Percentiles rank a stretch among this genome's conserved stretches.
Evolutionary conservation across 1,140 invertebrate species (phyloP).

Genomic region (Drosophila rhopaloa): DNA sequence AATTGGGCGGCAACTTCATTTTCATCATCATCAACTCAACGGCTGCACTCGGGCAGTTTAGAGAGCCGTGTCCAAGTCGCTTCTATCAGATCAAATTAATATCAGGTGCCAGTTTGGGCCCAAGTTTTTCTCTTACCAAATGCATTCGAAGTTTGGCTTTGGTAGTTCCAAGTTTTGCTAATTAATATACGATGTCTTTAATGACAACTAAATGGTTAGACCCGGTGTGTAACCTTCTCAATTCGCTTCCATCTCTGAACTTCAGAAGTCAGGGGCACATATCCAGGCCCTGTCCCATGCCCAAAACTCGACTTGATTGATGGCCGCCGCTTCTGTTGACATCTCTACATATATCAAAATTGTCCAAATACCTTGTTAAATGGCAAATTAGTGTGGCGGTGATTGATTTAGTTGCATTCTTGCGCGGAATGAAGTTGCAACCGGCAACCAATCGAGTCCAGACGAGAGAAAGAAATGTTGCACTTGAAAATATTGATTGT

Average conservation of each 20-base stretch:
- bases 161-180: conserved; percentile 77
- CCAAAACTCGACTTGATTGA: conserved; percentile 71
- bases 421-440: conserved; percentile 75
- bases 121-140: conserved; percentile 1
- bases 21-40: conserved; percentile 78
- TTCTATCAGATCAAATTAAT: conserved; percentile 72
- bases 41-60: conserved; percentile 22
- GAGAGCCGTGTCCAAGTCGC: conserved; percentile 4
- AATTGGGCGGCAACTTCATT: conserved; percentile 84
- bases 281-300: conserved; percentile 35
- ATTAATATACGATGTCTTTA: conserved; percentile 73
- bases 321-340: conserved; percentile 76
- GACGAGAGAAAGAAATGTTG: conserved; percentile 6
- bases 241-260: conserved; percentile 8
- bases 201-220: conserved; percentile 75
- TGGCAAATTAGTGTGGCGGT: conserved; percentile 84
- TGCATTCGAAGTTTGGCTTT: conserved; percentile 28
- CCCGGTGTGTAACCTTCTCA: conserved; percentile 50
- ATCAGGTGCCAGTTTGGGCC: conserved; percentile 65
- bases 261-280: conserved; percentile 4
- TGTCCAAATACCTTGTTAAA: conserved; percentile 85
- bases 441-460: conserved; percentile 49
- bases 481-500: neutral
- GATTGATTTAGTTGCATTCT: conserved; percentile 84
- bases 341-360: conserved; percentile 84